Percentiles rank a stretch among this genome's conserved stretches.
These are phyloP conservation scores for Gymnorhina tibicen DNA, from an alignment of 2,113 vertebrate genomes.

Conservation along the genomic window DNA sequence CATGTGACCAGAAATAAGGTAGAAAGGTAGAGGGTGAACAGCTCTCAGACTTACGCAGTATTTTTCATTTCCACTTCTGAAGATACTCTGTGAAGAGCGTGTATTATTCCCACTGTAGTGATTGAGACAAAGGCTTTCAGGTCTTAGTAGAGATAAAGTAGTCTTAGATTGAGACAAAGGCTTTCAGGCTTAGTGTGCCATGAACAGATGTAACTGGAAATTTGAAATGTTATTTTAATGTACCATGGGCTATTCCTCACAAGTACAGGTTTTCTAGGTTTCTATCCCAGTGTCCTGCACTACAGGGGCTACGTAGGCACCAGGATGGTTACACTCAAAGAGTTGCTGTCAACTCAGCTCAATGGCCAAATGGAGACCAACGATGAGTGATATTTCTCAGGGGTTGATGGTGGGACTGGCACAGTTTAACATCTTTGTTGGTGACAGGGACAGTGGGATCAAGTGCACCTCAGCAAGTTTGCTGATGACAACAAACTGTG, in stretches of 20 bases:
- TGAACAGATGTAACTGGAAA: not conserved
- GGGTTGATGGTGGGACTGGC: fast-evolving
- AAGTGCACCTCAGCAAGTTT: not conserved
- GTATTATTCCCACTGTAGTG: not conserved
- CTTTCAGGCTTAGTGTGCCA: not conserved
- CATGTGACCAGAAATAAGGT: not conserved
- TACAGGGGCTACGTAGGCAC: not conserved
- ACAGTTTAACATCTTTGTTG: not conserved
- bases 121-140: not conserved
- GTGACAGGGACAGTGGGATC: not conserved
- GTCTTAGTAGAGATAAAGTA: not conserved
- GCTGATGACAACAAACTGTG: not conserved
- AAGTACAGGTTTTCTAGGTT: not conserved
- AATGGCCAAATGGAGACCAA: not conserved
- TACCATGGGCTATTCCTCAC: not conserved
- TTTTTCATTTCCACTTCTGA: not conserved
- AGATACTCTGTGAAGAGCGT: not conserved
- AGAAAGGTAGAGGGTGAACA: not conserved
- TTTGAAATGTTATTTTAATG: not conserved
- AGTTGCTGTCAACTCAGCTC: not conserved
- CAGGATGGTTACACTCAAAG: not conserved
- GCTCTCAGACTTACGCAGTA: not conserved
- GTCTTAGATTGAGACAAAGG: not conserved
- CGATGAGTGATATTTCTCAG: not conserved
- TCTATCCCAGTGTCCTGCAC: not conserved